These are phyloP conservation scores for Furcula furcula DNA, from an alignment of 2,888 invertebrate species.

Conservation along the genomic window DNA sequence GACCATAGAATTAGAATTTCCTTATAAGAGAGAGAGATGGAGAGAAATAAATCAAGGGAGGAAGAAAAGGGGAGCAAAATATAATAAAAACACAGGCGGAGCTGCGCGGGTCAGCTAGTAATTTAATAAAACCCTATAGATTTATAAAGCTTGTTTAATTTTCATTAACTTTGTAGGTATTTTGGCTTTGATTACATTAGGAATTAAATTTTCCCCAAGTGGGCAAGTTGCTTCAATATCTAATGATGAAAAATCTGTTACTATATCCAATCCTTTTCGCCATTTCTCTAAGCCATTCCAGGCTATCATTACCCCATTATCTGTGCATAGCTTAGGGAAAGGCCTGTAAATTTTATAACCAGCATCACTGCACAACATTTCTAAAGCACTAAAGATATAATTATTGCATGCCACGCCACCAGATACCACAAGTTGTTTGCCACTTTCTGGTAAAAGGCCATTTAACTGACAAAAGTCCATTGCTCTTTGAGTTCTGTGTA, in stretches of 20 bases:
- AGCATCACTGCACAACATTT: constrained; percentile 85
- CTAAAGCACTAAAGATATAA: constrained; percentile 87
- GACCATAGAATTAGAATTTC: too few relatives aligned
- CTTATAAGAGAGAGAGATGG: too few relatives aligned
- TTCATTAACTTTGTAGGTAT: constrained; percentile 71
- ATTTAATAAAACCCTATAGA: too few relatives aligned
- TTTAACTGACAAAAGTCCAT: constrained; percentile 87
- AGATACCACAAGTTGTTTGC: constrained; percentile 89
- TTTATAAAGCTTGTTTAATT: constrained; percentile 42
- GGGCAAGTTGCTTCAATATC: constrained; percentile 83
- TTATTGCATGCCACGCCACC: constrained; percentile 98
- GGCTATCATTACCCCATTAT: constrained; percentile 99
- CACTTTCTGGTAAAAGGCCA: constrained; percentile 84
- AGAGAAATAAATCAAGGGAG: too few relatives aligned
- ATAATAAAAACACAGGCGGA: too few relatives aligned
- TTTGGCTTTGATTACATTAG: constrained; percentile 78
- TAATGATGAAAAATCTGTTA: constrained; percentile 83
- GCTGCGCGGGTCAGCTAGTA: too few relatives aligned
- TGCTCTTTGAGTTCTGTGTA: constrained; percentile 92
- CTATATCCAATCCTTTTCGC: constrained; percentile 73
- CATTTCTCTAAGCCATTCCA: constrained; percentile 98
- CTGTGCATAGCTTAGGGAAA: constrained; percentile 93
- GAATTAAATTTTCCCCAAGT: constrained; percentile 83
- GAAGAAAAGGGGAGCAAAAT: too few relatives aligned
- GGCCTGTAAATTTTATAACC: constrained; percentile 88